phyloP scores from a whole-genome alignment of 2,113 vertebrate species.

The Mastomys coucha region DNA sequence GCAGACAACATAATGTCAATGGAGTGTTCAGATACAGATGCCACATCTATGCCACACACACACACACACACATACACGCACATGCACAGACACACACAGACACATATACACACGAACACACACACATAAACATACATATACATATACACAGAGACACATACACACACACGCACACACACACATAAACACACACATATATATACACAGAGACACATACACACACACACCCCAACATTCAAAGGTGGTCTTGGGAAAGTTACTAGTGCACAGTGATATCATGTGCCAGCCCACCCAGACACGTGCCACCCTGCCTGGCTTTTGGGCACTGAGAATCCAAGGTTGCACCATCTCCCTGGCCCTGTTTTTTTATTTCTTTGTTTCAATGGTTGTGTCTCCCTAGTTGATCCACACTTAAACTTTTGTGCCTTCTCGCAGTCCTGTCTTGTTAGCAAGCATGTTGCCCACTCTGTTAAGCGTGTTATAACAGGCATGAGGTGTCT shows the following conservation, averaged over 20 bases:
- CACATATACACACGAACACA: no score
- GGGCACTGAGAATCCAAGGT: neutral
- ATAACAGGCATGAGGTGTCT: neutral
- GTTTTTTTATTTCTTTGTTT: neutral
- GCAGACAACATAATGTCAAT: neutral
- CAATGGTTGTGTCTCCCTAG: neutral
- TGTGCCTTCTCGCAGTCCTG: neutral
- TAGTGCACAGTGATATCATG: neutral
- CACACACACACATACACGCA: neutral
- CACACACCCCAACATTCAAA: neutral
- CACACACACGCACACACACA: no score
- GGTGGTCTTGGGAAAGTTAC: neutral
- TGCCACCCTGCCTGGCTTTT: neutral
- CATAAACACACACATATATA: no score
- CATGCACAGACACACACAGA: neutral
- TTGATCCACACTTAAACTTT: neutral
- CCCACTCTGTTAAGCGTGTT: constrained; percentile 6
- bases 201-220: no score
- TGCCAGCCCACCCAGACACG: neutral
- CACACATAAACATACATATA: no score
- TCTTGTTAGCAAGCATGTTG: neutral
- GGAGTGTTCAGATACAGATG: neutral
- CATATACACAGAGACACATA: no score
- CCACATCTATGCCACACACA: neutral
- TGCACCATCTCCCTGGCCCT: neutral